Conservation (phyloP, 2,797 vertebrate species). For the Lepilemur septentrionalis region DNA sequence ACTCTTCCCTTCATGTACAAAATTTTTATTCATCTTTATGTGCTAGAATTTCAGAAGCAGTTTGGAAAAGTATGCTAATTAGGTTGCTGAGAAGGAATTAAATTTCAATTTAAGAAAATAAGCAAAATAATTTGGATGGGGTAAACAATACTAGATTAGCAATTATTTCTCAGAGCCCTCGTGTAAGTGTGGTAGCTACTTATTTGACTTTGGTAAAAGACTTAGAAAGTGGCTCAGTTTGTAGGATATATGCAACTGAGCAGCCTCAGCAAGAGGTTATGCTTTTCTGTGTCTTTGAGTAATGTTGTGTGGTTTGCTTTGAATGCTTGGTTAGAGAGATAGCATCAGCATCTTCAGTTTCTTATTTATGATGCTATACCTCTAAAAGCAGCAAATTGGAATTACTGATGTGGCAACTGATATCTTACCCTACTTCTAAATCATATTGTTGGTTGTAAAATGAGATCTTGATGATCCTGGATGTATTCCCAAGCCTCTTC, state of each 20-base stretch:
- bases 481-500: neutral
- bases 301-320: conserved; percentile 32
- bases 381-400: conserved; percentile 35
- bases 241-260: neutral
- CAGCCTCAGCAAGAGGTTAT: conserved; percentile 9
- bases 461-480: neutral
- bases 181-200: neutral
- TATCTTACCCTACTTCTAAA: neutral
- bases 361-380: conserved; percentile 38
- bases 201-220: conserved; percentile 51
- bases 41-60: neutral
- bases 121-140: neutral
- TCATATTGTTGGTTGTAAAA: neutral
- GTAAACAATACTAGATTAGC: neutral
- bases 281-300: conserved; percentile 43
- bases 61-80: neutral
- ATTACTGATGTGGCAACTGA: conserved; percentile 24
- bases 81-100: neutral
- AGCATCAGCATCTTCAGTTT: conserved; percentile 53
- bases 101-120: neutral
- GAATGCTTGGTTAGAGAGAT: conserved; percentile 20
- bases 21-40: neutral
- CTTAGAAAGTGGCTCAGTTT: neutral
- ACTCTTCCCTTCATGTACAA: neutral
- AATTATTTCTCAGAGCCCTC: neutral